A percentile compares a stretch with the other conserved stretches of the same genome.
phyloP scores from a whole-genome alignment of 1,140 invertebrate species.

The Heliothis subflexa region DNA sequence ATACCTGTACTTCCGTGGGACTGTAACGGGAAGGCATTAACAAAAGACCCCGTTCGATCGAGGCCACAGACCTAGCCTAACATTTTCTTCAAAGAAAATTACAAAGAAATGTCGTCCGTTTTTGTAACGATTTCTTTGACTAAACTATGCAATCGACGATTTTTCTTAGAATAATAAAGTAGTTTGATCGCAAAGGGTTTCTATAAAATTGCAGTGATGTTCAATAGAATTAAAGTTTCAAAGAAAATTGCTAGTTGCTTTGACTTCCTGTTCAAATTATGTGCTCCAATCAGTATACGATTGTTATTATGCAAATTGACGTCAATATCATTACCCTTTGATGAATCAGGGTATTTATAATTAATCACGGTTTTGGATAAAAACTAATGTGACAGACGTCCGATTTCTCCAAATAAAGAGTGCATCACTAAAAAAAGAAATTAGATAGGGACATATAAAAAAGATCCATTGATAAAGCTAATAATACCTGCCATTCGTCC shows the following conservation, averaged over 20 bases:
- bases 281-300: conserved; percentile 6
- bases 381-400: too few relatives aligned
- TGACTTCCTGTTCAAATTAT: conserved; percentile 11
- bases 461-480: conserved; percentile 30
- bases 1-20: conserved; percentile 72
- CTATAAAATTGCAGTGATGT: conserved; percentile 35
- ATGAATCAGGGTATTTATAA: background rate
- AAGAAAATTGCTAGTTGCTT: conserved; percentile 25
- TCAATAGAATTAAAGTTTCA: conserved; percentile 41
- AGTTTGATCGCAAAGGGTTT: conserved; percentile 35
- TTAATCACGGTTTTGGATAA: too few relatives aligned
- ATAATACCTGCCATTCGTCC: conserved; percentile 40
- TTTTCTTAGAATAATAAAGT: conserved; percentile 39
- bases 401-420: too few relatives aligned
- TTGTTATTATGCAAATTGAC: conserved; percentile 11
- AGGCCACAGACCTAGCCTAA: conserved; percentile 25
- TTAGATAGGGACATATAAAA: background rate
- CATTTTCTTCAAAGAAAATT: conserved; percentile 67
- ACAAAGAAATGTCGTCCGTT: conserved; percentile 58
- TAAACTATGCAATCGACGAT: conserved; percentile 9
- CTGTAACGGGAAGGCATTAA: conserved; percentile 73
- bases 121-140: conserved; percentile 32
- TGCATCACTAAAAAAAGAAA: background rate
- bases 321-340: conserved; percentile 4
- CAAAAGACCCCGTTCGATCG: conserved; percentile 72